These are phyloP conservation scores for Speoplatyrhinus poulsoni DNA, from an alignment of 2,113 vertebrate species.

Conservation along the genomic window DNA sequence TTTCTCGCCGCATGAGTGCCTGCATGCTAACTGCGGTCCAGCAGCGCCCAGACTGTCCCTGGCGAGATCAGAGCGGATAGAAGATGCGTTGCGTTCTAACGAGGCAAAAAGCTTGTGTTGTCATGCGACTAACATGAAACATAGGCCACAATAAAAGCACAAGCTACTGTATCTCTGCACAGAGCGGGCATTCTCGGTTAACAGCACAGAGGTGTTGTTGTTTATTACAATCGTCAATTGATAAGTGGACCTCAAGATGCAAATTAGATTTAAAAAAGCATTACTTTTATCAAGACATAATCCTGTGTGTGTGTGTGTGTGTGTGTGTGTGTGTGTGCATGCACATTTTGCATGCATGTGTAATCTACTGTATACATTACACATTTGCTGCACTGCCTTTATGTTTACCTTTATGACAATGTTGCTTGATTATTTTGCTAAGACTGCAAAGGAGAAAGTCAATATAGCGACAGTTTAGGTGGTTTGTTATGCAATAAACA, in stretches of 20 bases:
- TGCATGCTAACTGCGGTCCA: conserved; percentile 5
- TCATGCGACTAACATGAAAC: too few relatives aligned
- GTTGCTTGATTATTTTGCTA: conserved; percentile 13
- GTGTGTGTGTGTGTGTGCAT: conserved; percentile 1
- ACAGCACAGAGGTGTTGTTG: too few relatives aligned
- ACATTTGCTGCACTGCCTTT: not conserved
- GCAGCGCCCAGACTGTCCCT: conserved; percentile 24
- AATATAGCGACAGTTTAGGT: conserved; percentile 32
- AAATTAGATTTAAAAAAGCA: not conserved
- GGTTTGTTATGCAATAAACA: conserved; percentile 72
- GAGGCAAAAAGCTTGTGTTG: too few relatives aligned
- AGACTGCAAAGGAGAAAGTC: conserved; percentile 42
- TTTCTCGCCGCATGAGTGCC: conserved; percentile 10
- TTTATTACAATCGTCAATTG: too few relatives aligned
- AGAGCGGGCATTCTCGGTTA: too few relatives aligned
- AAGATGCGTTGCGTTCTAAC: conserved; percentile 10
- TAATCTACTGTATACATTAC: not conserved
- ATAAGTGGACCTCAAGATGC: too few relatives aligned
- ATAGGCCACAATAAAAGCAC: not conserved
- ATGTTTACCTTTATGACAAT: not conserved
- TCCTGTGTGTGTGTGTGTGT: not conserved
- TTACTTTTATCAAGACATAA: not conserved
- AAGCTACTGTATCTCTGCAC: not conserved
- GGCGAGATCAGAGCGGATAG: conserved; percentile 23
- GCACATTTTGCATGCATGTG: not conserved